phyloP scores from a whole-genome alignment of 2,113 vertebrate species.

The Odontesthes bonariensis region DNA sequence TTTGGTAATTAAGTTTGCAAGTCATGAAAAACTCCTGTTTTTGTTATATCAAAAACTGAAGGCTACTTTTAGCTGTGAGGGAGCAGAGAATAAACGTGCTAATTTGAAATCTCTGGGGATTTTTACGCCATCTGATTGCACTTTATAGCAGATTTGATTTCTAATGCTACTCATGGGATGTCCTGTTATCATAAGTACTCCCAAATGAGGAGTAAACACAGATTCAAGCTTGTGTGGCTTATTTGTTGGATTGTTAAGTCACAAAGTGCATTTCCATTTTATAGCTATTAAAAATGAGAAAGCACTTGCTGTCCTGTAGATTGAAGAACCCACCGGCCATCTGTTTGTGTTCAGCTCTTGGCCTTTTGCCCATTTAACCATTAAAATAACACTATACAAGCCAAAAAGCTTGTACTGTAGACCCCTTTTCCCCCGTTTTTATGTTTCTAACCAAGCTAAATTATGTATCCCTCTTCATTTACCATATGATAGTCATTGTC shows the following conservation, averaged over 20 bases:
- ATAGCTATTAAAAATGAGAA: conserved; percentile 20
- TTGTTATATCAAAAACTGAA: conserved; percentile 7
- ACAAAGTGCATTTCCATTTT: neutral
- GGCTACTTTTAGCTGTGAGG: conserved; percentile 13
- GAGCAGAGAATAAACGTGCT: neutral
- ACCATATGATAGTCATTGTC: neutral
- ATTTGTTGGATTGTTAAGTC: neutral
- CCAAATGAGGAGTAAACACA: no score
- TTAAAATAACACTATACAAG: conserved; percentile 14
- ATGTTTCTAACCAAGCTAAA: no score
- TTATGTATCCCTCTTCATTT: no score
- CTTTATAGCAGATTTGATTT: no score
- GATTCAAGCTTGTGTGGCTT: neutral
- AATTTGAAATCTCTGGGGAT: no score
- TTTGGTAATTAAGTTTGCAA: conserved; percentile 26
- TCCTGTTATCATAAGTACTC: no score
- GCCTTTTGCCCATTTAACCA: neutral
- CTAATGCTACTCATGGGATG: no score
- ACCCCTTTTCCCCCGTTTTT: no score
- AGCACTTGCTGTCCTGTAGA: neutral
- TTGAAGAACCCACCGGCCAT: conserved; percentile 13
- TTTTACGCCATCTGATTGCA: neutral
- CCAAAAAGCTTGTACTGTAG: conserved; percentile 8
- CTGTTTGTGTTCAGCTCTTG: conserved; percentile 7
- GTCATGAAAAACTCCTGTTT: conserved; percentile 2